phyloP scores from a whole-genome alignment of 2,888 invertebrate genomes.

The Agriopis aurantiaria region DNA sequence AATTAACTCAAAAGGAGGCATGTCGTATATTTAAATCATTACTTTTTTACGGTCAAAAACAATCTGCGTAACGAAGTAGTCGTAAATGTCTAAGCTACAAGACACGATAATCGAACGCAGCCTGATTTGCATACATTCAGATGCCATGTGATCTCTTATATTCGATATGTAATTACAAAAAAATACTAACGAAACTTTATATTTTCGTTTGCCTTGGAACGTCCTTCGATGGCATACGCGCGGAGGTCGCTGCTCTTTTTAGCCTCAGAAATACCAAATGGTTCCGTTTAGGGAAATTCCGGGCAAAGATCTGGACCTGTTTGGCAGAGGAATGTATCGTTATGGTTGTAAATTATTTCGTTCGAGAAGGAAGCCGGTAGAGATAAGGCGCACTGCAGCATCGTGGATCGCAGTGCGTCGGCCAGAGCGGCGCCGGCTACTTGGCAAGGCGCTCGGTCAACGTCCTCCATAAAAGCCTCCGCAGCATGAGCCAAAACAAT shows the following conservation, averaged over 20 bases:
- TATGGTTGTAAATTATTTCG: conserved; percentile 71
- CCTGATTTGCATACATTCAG: conserved; percentile 63
- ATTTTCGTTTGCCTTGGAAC: conserved; percentile 54
- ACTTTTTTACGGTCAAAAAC: conserved; percentile 34
- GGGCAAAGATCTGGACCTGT: conserved; percentile 61
- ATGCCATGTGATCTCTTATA: conserved; percentile 55
- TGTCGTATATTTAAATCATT: conserved; percentile 20
- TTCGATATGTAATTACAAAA: conserved; percentile 55
- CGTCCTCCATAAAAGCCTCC: conserved; percentile 83
- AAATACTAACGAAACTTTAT: conserved; percentile 41
- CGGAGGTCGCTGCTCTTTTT: conserved; percentile 44
- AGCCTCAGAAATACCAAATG: conserved; percentile 36
- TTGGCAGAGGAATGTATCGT: conserved; percentile 72
- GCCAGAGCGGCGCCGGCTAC: conserved; percentile 80
- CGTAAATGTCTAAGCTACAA: conserved; percentile 59
- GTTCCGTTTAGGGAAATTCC: conserved; percentile 46
- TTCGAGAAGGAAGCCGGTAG: conserved; percentile 63
- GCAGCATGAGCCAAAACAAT: conserved; percentile 82
- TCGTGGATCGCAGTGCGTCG: conserved; percentile 77
- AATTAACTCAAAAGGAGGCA: conserved; percentile 25
- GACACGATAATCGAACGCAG: conserved; percentile 62
- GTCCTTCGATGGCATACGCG: conserved; percentile 52
- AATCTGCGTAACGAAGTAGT: conserved; percentile 71
- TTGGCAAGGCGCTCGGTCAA: conserved; percentile 83
- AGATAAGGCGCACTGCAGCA: conserved; percentile 82